These are phyloP conservation scores for Echinarachnius parma DNA, from an alignment of 53 echinoderm and acorn worm genomes.

Conservation along the genomic window DNA sequence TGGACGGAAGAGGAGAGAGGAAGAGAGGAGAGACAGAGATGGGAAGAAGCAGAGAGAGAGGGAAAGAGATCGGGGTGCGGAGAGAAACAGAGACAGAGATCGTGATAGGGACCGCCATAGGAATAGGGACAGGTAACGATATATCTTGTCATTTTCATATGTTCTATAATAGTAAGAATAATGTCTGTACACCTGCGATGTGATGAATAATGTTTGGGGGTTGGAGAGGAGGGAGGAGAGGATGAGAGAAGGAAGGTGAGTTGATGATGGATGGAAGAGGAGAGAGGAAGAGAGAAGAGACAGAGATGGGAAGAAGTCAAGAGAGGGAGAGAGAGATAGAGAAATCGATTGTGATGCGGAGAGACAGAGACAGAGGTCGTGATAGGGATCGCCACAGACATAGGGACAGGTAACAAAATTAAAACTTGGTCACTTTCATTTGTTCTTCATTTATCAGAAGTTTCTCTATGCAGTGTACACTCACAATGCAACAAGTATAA, in stretches of 20 bases:
- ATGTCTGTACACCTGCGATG: too few species aligned
- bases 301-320: not conserved
- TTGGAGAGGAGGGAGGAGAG: not conserved
- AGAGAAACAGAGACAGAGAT: not conserved
- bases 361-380: conserved; percentile 19
- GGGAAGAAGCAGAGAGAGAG: not conserved
- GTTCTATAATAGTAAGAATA: too few species aligned
- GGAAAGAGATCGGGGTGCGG: not conserved
- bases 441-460: too few species aligned
- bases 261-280: too few species aligned
- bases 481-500: too few species aligned
- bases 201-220: too few species aligned
- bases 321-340: not conserved
- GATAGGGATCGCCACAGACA: conserved; percentile 5
- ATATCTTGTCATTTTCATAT: too few species aligned
- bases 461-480: too few species aligned
- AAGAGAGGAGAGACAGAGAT: not conserved
- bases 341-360: not conserved
- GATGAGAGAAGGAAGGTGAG: not conserved
- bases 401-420: conserved; percentile 28
- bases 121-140: conserved; percentile 10
- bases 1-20: not conserved
- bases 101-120: not conserved
- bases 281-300: conserved; percentile 9
- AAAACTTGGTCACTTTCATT: too few species aligned